Conservation (phyloP, 1,140 invertebrate species). For the Notospermus geniculatus region DNA sequence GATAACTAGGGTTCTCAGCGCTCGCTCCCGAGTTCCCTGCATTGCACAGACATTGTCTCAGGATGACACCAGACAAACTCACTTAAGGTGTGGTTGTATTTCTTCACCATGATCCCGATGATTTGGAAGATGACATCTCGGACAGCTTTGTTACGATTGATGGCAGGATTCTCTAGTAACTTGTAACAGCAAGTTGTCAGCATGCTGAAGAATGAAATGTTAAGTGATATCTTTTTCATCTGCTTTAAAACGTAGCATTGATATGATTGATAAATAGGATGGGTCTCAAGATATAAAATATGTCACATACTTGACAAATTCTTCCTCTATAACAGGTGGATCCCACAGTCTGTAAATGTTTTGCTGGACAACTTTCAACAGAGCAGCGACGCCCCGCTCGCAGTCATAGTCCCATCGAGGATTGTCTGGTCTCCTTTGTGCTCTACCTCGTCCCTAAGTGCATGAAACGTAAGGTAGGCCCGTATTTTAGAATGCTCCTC, state of each 20-base stretch:
- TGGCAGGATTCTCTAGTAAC: conserved; percentile 66
- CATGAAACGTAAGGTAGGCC: too few relatives aligned
- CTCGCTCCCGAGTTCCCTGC: too few relatives aligned
- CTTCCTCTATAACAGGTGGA: conserved; percentile 77
- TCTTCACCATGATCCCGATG: conserved; percentile 75
- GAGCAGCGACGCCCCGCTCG: conserved; percentile 64
- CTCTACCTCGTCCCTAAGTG: conserved; percentile 40
- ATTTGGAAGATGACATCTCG: conserved; percentile 74
- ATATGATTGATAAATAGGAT: conserved; percentile 10
- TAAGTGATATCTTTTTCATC: too few relatives aligned
- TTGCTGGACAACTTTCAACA: conserved; percentile 67
- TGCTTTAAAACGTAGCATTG: not conserved
- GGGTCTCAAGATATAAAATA: conserved; percentile 5
- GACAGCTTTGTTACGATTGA: conserved; percentile 65
- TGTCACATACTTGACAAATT: conserved; percentile 74
- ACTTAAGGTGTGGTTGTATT: conserved; percentile 68
- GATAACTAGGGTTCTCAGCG: too few relatives aligned
- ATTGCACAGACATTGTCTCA: too few relatives aligned
- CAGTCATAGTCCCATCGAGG: conserved; percentile 59
- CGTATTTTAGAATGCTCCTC: too few relatives aligned
- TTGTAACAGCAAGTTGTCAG: conserved; percentile 73
- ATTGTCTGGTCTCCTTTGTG: conserved; percentile 31
- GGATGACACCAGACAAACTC: conserved; percentile 13
- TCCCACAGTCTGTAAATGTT: conserved; percentile 74
- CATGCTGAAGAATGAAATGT: conserved; percentile 58